Base-by-base conservation (phyloP, 2,113 vertebrate species). In the Trinectes maculatus region DNA sequence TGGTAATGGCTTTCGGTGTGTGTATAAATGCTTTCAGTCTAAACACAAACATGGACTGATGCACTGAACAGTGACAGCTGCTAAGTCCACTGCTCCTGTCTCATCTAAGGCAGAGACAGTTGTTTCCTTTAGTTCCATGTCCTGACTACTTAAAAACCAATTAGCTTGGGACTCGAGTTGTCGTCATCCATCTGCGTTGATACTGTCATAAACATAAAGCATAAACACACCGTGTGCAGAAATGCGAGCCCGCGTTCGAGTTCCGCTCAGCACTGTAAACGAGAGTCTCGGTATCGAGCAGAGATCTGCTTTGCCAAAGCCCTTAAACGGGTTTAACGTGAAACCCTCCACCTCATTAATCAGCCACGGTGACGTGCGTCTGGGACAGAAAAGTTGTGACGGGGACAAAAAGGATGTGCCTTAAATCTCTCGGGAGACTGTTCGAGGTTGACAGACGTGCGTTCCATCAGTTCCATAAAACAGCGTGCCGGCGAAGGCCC, bases 401-500 rank as follows among this genome's bases (percentile, higher is more conserved):
- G 57, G 49, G 56, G 66, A 83, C 76, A 60, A 79, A 85, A 81
- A 86, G 80, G 88, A 87, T 74, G 82, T 85, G 79, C 79, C 48
- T 76, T 76, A 84, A 88, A 85, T 87, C 84, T 83, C 80, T 18
- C 43, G 71, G 75, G 86, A 74, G 79, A 80, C 57, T 43, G 67
- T 67, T 78, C 28, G 44, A 61, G 71, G 85, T 76, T 91, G 91
- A 92, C 86, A 85, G 83, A 74, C 71, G 54, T 61, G 75, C 67
- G 75, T 89, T 68, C 85, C 83, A 72, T 85, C 78, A 76, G 87
- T 85, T 92, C 66, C 82, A 79, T 84, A 78, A 87, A 91, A 87
- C 78, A 68, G 89, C 83, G 86, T 79, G 68, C 79, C 81, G 79
- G 61, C 28, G 53, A 12, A 47, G 75, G 71, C 67, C 86, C 90